These are phyloP conservation scores for Brachyistius frenatus DNA, from an alignment of 2,113 vertebrate species.

Conservation along the genomic window DNA sequence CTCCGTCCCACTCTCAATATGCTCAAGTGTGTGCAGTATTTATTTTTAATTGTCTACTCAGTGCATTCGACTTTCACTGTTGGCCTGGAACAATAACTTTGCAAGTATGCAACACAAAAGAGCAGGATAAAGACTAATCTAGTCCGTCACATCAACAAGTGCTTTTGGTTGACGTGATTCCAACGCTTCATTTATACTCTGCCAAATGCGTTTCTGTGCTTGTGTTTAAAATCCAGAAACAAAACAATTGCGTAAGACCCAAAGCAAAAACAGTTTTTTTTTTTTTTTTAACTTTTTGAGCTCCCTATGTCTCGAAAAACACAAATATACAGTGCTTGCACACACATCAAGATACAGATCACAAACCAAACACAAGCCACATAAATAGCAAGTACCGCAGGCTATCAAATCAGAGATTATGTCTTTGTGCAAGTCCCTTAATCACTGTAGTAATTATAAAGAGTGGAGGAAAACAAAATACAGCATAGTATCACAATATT, in stretches of 20 bases:
- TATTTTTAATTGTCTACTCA: constrained; percentile 1
- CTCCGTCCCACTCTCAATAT: constrained; percentile 4
- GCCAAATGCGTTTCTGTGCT: constrained; percentile 26
- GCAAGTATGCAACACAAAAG: constrained; percentile 42
- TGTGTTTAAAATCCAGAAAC: not conserved
- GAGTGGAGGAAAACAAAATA: too few species aligned
- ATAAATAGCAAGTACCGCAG: not conserved
- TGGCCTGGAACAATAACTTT: constrained; percentile 11
- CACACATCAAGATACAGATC: not conserved
- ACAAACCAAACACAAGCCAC: not conserved
- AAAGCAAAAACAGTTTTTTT: not conserved
- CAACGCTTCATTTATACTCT: constrained; percentile 14
- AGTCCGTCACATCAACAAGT: constrained; percentile 63
- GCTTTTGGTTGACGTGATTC: constrained; percentile 43
- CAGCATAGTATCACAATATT: too few species aligned
- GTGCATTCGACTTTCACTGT: constrained; percentile 7
- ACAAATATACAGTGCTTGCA: not conserved
- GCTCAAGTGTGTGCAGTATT: constrained; percentile 1
- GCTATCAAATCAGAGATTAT: too few species aligned
- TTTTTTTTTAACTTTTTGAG: not conserved
- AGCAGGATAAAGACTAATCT: constrained; percentile 21
- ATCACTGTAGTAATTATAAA: too few species aligned
- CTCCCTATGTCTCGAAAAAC: too few species aligned
- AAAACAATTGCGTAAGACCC: constrained; percentile 2
- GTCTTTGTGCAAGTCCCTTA: too few species aligned